phyloP scores from a whole-genome alignment of 2,113 vertebrate species.

The Myxocyprinus asiaticus region DNA sequence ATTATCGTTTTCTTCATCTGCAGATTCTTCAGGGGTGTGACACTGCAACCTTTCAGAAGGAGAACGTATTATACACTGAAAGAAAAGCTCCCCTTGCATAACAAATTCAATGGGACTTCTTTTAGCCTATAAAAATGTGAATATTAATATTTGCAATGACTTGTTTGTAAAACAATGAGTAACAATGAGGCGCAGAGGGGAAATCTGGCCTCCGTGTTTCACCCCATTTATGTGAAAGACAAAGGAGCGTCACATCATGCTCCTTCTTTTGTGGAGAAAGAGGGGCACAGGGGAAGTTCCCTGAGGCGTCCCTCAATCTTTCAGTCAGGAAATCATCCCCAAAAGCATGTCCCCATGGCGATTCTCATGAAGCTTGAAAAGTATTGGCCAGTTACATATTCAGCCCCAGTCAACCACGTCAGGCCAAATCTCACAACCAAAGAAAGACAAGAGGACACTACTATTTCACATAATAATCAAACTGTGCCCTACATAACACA shows the following conservation, averaged over 20 bases:
- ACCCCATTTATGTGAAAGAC: conserved; percentile 64
- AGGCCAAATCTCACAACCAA: conserved; percentile 51
- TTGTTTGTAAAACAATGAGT: conserved; percentile 69
- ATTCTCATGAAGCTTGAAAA: conserved; percentile 74
- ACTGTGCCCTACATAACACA: conserved; percentile 68
- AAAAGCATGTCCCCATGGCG: conserved; percentile 67
- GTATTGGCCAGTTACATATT: conserved; percentile 75
- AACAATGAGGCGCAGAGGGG: conserved; percentile 54
- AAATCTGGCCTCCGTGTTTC: conserved; percentile 68
- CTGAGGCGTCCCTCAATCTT: conserved; percentile 72
- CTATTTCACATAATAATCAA: conserved; percentile 68
- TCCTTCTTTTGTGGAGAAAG: conserved; percentile 66
- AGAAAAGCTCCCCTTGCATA: conserved; percentile 64
- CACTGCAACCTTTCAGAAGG: conserved; percentile 75
- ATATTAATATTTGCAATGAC: conserved; percentile 75
- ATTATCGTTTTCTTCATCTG: conserved; percentile 86
- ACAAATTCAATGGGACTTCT: conserved; percentile 66
- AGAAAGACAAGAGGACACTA: conserved; percentile 53
- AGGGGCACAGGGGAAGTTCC: conserved; percentile 65
- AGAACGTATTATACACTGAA: conserved; percentile 60
- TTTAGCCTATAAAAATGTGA: conserved; percentile 72
- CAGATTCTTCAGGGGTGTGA: conserved; percentile 80
- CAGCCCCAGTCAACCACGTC: conserved; percentile 62
- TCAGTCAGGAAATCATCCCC: conserved; percentile 73
- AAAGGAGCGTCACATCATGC: conserved; percentile 71